Evolutionary conservation across 2,113 vertebrate genomes (phyloP), one percentile per base, ranked within the genome.

Genomic region (Glaucidium brasilianum): DNA sequence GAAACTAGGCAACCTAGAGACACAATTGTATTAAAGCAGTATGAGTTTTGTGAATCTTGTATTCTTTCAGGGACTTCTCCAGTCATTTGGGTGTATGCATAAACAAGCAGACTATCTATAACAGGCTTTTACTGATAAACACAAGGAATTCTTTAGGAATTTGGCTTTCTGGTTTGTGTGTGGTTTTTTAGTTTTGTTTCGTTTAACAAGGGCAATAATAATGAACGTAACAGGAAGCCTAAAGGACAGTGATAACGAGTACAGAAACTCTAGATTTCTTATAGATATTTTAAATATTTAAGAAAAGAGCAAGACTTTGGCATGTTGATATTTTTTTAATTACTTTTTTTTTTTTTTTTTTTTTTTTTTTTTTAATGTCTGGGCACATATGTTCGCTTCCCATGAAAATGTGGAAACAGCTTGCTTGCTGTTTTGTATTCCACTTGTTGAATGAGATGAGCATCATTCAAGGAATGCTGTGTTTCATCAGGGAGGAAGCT

Each of bases 1-100:
- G 95, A 96, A 97, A 93, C 86, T 74, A 88, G 50, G 55, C 69
- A 95, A 97, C 81, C 60, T 94, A 88, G 53, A 96, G 27, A 87
- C 59, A 47, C 3, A 82, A 45, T 3, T 80, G 4, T 20, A 79
- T 73, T 59, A 94, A 96, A 86, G 29, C 30, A 88, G 45, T 52
- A 39, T 1, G 8, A n/a, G 53, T n/a, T 87, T 93, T 91, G 29
- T 68, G 76, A 50, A 52, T 5, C 23, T 91, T 77, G 17, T 68
- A 62, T 88, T 94, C 21, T 94, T 43, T 67, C 59, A 15, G 53
- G 82, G 64, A 53, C 17, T 92, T 59, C 91, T 82, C 30, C 39
- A 45, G 35, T 32, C 53, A 25, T 73, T 83, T 91, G 45, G 52
- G 52, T 80, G 90, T 85, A 52, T 72, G 27, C 14, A 74, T 64